Base-by-base conservation (phyloP, 2,797 vertebrate species). In the Fistularia tabacaria region DNA sequence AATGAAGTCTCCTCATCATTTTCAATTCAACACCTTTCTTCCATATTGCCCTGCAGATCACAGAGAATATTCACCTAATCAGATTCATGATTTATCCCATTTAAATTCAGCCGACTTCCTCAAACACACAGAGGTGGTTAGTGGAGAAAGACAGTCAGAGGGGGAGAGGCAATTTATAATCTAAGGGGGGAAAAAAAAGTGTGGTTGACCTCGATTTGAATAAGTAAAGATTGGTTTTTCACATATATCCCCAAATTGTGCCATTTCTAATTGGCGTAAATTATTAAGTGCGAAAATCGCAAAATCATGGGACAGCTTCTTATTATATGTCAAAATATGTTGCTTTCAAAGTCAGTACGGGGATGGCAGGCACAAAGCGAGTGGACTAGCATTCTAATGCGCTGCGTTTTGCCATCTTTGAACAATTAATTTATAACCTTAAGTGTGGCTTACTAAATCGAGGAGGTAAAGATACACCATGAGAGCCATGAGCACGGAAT, bases 11-110 rank as follows among this genome's bases (percentile, higher is more conserved):
- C 82, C 77, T 84, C 85, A 85, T 89, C 84, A 85, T 86, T 85
- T 85, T 74, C 80, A 80, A 86, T 88, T 88, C 85, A 87, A 86
- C 83, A 83, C 76, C 76, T 83, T 80, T 81, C 73, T 71, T 81
- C 76, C 82, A 83, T 76, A 85, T 85, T 83, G 84, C 76, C 80
- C 87, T 77, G 64, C 71, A 85, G 79, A 88, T 86, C 88, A 85
- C 75, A 87, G 85, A 82, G 85, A 90, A 89, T 90, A 90, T 86
- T 87, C 73, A 69, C 76, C 76, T 87, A 86, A 90, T 90, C 88
- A 90, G 82, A 88, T 90, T 87, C 87, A 88, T 91, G 85, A 90
- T 89, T 90, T 85, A 88, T 84, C 76, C 86, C 73, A 89, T 91
- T 90, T 89, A 90, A 90, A 90, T 90, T 86, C 85, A 82, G 83